phyloP scores from a whole-genome alignment of 2,888 invertebrate species.

The Sesamia inferens region DNA sequence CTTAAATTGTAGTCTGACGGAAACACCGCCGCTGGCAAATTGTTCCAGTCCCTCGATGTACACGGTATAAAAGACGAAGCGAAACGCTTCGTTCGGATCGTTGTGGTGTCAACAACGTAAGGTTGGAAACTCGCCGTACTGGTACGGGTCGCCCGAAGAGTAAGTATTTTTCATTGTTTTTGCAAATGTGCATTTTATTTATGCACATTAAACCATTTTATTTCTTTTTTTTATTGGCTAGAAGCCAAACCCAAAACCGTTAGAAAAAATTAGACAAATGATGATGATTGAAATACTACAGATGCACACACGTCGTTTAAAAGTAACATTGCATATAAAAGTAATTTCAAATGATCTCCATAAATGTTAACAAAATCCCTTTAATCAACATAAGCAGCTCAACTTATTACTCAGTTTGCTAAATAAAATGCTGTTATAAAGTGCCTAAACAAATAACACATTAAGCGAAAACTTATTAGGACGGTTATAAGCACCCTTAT shows the following conservation, averaged over 20 bases:
- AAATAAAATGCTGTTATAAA: conserved; percentile 58
- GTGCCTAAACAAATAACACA: conserved; percentile 60
- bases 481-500: conserved; percentile 62
- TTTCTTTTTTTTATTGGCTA: neutral
- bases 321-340: neutral
- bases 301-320: neutral
- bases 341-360: neutral
- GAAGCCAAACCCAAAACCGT: neutral
- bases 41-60: too few relatives aligned
- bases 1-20: too few relatives aligned
- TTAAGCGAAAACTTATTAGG: conserved; percentile 57
- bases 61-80: too few relatives aligned
- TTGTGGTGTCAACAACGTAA: too few relatives aligned
- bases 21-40: too few relatives aligned
- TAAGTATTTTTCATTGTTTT: too few relatives aligned
- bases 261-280: neutral
- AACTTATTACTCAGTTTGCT: conserved; percentile 50
- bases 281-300: neutral
- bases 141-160: too few relatives aligned
- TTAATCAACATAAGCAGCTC: conserved; percentile 50
- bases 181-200: too few relatives aligned
- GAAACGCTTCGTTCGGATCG: too few relatives aligned
- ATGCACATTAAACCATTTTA: too few relatives aligned
- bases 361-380: neutral
- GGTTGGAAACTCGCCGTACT: too few relatives aligned